phyloP scores from a whole-genome alignment of 2,797 vertebrate genomes.

The Ctenosaura bakeri region DNA sequence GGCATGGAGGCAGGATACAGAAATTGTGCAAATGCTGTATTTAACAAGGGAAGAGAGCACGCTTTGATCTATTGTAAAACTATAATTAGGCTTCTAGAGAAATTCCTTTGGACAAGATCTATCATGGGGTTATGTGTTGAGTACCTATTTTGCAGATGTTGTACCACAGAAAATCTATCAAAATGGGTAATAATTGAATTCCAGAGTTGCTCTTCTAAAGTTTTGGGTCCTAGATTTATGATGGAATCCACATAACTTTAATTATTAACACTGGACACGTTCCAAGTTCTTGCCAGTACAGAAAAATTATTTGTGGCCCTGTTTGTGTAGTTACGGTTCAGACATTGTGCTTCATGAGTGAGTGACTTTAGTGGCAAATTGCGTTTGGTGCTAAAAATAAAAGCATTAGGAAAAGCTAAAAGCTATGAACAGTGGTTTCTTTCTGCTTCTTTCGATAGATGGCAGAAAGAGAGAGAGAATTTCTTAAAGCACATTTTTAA shows the following conservation, averaged over 20 bases:
- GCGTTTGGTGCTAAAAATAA: background rate
- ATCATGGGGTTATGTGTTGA: background rate
- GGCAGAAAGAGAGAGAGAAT: background rate
- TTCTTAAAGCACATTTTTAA: background rate
- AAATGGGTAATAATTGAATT: background rate
- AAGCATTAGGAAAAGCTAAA: background rate
- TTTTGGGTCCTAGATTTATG: background rate
- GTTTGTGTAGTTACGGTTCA: background rate
- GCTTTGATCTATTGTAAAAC: background rate
- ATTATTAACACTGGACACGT: background rate
- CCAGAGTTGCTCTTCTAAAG: background rate
- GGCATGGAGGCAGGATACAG: background rate
- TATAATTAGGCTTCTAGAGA: background rate
- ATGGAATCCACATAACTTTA: background rate
- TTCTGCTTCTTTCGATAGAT: background rate
- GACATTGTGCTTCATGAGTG: background rate
- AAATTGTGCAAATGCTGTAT: background rate
- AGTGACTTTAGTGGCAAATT: no score
- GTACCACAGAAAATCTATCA: background rate
- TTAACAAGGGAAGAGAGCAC: background rate
- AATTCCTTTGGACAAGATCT: background rate
- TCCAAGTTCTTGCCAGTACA: background rate
- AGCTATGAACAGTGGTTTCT: background rate
- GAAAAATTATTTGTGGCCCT: background rate
- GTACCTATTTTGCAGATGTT: background rate